A percentile compares a stretch with the other conserved stretches of the same genome.
Conservation (phyloP, 1,140 invertebrate species). For the Liolophura sinensis region DNA sequence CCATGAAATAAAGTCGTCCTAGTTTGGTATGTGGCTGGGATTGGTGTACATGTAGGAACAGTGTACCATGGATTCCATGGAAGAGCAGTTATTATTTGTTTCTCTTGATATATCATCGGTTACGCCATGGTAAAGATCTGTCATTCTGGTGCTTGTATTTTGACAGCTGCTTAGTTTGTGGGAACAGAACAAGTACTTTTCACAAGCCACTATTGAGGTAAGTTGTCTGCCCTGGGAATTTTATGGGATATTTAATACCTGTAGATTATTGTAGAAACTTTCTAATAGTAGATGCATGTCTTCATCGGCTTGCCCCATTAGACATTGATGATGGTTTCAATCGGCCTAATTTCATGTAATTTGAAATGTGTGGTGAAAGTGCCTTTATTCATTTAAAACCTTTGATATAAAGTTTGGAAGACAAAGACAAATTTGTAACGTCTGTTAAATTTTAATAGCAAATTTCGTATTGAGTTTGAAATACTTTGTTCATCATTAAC, state of each 20-base stretch:
- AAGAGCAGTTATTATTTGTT: no score
- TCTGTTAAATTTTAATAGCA: no score
- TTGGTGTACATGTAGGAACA: not conserved
- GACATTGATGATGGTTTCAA: not conserved
- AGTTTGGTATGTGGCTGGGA: no score
- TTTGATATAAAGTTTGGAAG: no score
- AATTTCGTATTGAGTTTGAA: no score
- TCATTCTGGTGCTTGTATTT: slow-evolving; percentile 27
- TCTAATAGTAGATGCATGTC: not conserved
- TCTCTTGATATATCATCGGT: slow-evolving; percentile 5
- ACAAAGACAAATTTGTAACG: no score
- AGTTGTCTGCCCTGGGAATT: slow-evolving; percentile 11
- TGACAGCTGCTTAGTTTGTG: slow-evolving; percentile 81
- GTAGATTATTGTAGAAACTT: not conserved
- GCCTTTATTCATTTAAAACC: no score
- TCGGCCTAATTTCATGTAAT: not conserved
- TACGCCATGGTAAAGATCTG: slow-evolving; percentile 7
- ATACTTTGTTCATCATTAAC: no score
- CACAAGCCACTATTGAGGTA: slow-evolving; percentile 76
- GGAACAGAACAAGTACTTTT: slow-evolving; percentile 97
- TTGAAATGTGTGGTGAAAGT: no score
- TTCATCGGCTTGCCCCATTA: not conserved
- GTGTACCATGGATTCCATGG: not conserved
- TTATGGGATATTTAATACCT: not conserved
- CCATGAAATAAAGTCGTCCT: no score